phyloP scores from a whole-genome alignment of 1,140 invertebrate species.

The Drosophila baimaii region DNA sequence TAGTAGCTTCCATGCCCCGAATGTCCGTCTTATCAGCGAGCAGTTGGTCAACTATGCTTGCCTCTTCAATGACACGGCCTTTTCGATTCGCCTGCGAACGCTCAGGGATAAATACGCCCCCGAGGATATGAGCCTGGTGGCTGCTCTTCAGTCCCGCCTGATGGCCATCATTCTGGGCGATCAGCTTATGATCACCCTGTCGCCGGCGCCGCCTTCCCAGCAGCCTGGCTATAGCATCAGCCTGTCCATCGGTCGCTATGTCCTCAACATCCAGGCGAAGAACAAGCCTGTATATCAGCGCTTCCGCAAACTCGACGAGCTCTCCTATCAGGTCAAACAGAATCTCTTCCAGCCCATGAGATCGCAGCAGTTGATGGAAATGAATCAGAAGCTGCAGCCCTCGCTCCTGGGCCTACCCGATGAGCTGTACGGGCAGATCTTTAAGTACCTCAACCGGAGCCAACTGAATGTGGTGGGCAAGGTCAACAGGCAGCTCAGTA shows the following conservation, averaged over 20 bases:
- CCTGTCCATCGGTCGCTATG: constrained; percentile 69
- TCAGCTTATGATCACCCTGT: constrained; percentile 66
- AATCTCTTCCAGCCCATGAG: constrained; percentile 74
- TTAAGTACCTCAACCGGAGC: constrained; percentile 47
- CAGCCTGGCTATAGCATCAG: constrained; percentile 56
- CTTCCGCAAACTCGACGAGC: constrained; percentile 67
- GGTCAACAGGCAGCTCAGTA: constrained; percentile 54
- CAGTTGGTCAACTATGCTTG: constrained; percentile 1
- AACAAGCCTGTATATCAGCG: constrained; percentile 52
- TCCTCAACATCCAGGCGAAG: constrained; percentile 58
- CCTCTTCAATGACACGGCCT: constrained; percentile 31
- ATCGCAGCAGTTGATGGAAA: constrained; percentile 50
- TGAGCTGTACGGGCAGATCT: constrained; percentile 67
- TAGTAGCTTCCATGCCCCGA: constrained; percentile 62
- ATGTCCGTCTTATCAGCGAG: constrained; percentile 61
- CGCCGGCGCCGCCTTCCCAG: constrained; percentile 35
- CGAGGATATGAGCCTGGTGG: constrained; percentile 9
- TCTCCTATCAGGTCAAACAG: constrained; percentile 58
- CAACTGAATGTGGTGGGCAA: constrained; percentile 68
- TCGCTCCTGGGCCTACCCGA: constrained; percentile 59
- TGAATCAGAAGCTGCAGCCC: constrained; percentile 50
- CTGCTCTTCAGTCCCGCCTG: constrained; percentile 36
- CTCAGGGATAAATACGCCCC: constrained; percentile 19
- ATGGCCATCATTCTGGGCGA: constrained; percentile 61
- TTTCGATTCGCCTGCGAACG: constrained; percentile 48